Evolutionary conservation across 2,113 vertebrate genomes (phyloP).

Genomic region (Anolis carolinensis): DNA sequence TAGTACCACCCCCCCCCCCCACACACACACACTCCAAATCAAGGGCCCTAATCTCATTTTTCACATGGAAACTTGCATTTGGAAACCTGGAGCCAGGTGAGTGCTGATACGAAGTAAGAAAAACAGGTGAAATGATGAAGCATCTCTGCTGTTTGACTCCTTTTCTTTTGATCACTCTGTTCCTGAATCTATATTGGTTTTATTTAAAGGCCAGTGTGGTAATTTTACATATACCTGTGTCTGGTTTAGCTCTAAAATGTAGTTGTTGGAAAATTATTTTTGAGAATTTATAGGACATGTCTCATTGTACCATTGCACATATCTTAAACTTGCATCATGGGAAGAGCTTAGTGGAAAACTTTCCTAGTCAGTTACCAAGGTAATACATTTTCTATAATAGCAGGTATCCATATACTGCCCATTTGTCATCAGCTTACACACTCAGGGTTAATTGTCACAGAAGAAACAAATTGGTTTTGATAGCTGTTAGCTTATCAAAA

Average conservation of each 20-base stretch:
- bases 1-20: neutral
- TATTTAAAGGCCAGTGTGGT: neutral
- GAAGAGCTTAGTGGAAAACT: neutral
- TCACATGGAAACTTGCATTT: neutral
- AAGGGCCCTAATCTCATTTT: neutral
- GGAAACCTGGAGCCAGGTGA: neutral
- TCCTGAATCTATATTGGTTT: neutral
- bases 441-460: neutral
- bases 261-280: neutral
- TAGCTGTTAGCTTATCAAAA: neutral
- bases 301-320: neutral
- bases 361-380: neutral
- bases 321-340: neutral
- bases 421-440: neutral
- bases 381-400: neutral
- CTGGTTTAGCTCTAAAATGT: neutral
- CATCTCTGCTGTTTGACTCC: neutral
- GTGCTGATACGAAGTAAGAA: neutral
- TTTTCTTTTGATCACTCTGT: neutral
- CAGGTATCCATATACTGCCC: neutral
- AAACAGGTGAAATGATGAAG: neutral
- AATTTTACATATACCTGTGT: neutral
- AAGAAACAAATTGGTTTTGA: neutral
- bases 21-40: neutral
- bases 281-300: neutral